These are phyloP conservation scores for Pogonocherus hispidulus DNA, from an alignment of 2,888 invertebrate genomes.

Conservation along the genomic window DNA sequence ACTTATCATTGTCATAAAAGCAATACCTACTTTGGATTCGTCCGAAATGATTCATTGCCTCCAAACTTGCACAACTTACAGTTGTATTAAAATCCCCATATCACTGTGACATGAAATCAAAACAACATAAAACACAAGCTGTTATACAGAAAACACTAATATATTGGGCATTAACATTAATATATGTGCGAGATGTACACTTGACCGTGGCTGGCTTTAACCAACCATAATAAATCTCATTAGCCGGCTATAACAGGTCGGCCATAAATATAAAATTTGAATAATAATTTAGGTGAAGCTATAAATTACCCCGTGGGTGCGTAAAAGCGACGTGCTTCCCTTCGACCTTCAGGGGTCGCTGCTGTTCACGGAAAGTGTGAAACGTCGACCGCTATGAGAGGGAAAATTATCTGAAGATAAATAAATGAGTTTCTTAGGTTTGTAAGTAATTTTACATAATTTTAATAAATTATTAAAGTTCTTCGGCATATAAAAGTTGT, in stretches of 20 bases:
- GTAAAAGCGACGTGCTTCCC: conserved; percentile 11
- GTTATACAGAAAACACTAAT: background rate
- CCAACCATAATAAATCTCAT: conserved; percentile 51
- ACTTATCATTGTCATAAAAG: too few relatives aligned
- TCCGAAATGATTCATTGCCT: background rate
- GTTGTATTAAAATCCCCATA: background rate
- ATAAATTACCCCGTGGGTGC: conserved; percentile 44
- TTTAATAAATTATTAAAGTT: too few relatives aligned
- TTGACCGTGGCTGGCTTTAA: conserved; percentile 47
- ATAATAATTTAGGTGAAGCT: conserved; percentile 48
- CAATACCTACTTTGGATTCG: too few relatives aligned
- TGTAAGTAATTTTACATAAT: too few relatives aligned
- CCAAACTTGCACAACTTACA: background rate
- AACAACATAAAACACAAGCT: conserved; percentile 19
- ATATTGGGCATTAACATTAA: conserved; percentile 30
- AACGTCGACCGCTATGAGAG: background rate
- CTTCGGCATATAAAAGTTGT: too few relatives aligned
- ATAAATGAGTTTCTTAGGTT: too few relatives aligned
- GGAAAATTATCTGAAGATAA: background rate
- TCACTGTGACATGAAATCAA: background rate
- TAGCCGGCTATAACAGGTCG: conserved; percentile 50
- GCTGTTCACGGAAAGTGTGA: conserved; percentile 5
- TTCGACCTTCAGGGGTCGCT: conserved; percentile 9
- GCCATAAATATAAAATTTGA: conserved; percentile 53
- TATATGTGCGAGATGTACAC: conserved; percentile 43